phyloP scores from a whole-genome alignment of 1,140 invertebrate genomes.

The Pseudomyrmex gracilis region DNA sequence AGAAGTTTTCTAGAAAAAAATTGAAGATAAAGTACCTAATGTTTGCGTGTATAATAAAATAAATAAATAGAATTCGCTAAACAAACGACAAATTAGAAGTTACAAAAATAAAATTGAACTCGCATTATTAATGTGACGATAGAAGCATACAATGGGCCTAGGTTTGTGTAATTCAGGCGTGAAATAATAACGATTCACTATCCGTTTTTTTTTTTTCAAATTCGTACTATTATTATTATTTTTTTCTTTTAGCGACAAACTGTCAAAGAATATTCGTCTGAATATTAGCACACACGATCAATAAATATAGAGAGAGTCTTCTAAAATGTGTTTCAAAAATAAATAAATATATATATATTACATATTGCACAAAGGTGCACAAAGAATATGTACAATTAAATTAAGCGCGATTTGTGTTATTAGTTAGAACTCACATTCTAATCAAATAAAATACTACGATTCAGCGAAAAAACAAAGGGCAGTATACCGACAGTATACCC shows the following conservation, averaged over 20 bases:
- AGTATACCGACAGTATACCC: background rate
- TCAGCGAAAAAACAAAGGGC: background rate
- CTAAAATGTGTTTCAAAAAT: constrained; percentile 19
- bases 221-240: constrained; percentile 12
- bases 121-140: too few species aligned
- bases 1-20: too few species aligned
- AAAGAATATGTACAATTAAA: background rate
- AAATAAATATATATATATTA: constrained; percentile 43
- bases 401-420: background rate
- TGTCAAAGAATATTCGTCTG: constrained; percentile 3
- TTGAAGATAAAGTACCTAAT: too few species aligned
- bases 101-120: too few species aligned
- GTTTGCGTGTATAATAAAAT: too few species aligned
- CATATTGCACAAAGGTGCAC: constrained; percentile 24
- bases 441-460: constrained; percentile 16
- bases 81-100: too few species aligned
- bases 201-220: background rate
- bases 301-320: constrained; percentile 28
- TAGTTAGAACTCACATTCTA: background rate
- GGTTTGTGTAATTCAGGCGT: too few species aligned
- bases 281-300: background rate
- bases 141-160: too few species aligned
- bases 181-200: background rate
- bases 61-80: too few species aligned
- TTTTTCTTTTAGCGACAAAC: background rate